These are phyloP conservation scores for Anorthoa munda DNA, from an alignment of 2,888 invertebrate genomes.

Conservation along the genomic window DNA sequence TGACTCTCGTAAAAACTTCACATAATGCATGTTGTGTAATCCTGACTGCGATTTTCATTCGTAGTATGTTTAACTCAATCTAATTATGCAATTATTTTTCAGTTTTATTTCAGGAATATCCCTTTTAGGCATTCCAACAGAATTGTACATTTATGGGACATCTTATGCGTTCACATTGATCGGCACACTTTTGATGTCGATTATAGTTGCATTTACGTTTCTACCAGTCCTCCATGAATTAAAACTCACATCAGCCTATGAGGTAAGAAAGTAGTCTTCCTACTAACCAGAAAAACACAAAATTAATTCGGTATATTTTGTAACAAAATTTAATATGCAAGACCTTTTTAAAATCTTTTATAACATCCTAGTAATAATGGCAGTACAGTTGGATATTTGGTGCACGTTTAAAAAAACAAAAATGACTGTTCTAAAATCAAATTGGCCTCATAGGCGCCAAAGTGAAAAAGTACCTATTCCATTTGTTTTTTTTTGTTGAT, in stretches of 20 bases:
- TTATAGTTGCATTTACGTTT: conserved; percentile 92
- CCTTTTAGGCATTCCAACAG: conserved; percentile 94
- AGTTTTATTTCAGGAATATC: conserved; percentile 95
- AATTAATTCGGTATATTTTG: background rate
- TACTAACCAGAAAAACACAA: background rate
- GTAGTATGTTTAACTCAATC: background rate
- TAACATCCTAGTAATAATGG: background rate
- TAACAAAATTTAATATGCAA: background rate
- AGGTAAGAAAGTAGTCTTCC: conserved; percentile 85
- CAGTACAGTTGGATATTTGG: background rate
- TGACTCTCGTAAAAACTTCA: no score
- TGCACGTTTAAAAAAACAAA: background rate
- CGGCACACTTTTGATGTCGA: conserved; percentile 91
- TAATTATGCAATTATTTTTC: conserved; percentile 46
- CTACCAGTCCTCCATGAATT: conserved; percentile 94
- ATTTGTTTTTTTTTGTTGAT: background rate
- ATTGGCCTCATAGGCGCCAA: background rate
- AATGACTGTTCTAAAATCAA: conserved; percentile 8
- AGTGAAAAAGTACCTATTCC: background rate
- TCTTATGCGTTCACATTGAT: conserved; percentile 92
- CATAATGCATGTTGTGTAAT: background rate
- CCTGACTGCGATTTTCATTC: background rate
- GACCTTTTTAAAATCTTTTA: background rate
- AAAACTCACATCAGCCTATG: conserved; percentile 94
- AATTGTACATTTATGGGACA: conserved; percentile 94